These are phyloP conservation scores for Melipona bicolor DNA, from an alignment of 2,888 invertebrate species.

Conservation along the genomic window DNA sequence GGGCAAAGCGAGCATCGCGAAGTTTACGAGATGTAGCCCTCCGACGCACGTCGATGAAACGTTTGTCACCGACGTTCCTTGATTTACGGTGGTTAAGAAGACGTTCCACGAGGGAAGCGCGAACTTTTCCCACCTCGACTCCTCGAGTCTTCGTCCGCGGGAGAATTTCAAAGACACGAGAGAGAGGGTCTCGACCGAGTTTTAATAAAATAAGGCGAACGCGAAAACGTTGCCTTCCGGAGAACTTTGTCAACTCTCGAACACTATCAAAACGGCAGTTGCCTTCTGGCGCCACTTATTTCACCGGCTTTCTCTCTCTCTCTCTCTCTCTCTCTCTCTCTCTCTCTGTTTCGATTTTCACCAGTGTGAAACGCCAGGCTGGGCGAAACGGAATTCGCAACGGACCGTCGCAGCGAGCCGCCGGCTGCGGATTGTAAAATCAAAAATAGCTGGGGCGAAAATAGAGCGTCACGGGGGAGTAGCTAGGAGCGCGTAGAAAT, in stretches of 20 bases:
- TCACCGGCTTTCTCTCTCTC: background rate
- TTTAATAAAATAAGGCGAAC: background rate
- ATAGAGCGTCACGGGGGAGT: background rate
- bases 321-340: no score
- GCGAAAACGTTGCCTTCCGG: background rate
- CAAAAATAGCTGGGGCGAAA: background rate
- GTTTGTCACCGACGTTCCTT: background rate
- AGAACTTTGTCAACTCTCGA: background rate
- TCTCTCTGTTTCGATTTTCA: background rate
- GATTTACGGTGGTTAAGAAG: background rate
- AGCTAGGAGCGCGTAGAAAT: constrained; percentile 8
- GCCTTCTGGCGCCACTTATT: background rate
- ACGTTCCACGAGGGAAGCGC: background rate
- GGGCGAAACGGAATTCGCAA: background rate
- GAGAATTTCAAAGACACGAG: background rate
- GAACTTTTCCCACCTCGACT: background rate
- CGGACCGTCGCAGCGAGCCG: background rate
- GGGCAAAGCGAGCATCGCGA: constrained; percentile 3
- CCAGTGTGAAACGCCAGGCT: background rate
- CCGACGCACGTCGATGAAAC: constrained; percentile 4
- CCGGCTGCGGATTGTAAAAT: background rate
- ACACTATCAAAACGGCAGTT: background rate
- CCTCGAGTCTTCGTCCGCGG: no score
- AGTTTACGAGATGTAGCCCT: constrained; percentile 29
- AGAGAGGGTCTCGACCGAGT: background rate